A percentile compares a stretch with the other conserved stretches of the same genome.
Conservation (phyloP, 1,140 invertebrate species). For the Brachystomella parvula region DNA sequence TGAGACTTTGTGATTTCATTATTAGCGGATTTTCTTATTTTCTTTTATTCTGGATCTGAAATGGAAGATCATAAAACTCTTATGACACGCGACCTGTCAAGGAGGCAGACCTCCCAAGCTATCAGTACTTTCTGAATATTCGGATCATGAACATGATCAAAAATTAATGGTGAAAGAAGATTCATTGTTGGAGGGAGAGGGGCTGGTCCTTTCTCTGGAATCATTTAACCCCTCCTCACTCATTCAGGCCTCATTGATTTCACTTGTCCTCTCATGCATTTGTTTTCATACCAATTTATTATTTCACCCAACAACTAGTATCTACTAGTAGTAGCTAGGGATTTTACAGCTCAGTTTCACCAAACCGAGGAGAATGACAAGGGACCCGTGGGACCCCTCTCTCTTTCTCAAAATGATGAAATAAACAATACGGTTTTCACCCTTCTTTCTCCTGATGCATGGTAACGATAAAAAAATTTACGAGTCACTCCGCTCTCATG, state of each 20-base stretch:
- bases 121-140: constrained; percentile 14
- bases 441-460: not conserved
- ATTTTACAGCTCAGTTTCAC: too few species aligned
- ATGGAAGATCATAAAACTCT: constrained; percentile 35
- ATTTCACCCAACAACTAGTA: not conserved
- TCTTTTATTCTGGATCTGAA: constrained; percentile 31
- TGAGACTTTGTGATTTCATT: too few species aligned
- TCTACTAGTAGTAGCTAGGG: too few species aligned
- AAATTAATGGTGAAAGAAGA: constrained; percentile 12
- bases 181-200: not conserved
- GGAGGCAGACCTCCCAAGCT: constrained; percentile 29
- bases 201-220: not conserved
- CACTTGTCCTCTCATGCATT: not conserved
- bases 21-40: not conserved
- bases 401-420: not conserved
- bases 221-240: not conserved
- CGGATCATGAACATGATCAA: too few species aligned
- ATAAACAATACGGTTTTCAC: not conserved
- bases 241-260: not conserved
- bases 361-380: too few species aligned
- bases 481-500: not conserved
- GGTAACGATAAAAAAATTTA: not conserved
- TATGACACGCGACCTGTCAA: constrained; percentile 37
- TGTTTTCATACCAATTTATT: not conserved
- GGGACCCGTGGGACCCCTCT: not conserved